These are phyloP conservation scores for Drosophila villosipedis DNA, from an alignment of 2,888 invertebrate species.

Conservation along the genomic window DNA sequence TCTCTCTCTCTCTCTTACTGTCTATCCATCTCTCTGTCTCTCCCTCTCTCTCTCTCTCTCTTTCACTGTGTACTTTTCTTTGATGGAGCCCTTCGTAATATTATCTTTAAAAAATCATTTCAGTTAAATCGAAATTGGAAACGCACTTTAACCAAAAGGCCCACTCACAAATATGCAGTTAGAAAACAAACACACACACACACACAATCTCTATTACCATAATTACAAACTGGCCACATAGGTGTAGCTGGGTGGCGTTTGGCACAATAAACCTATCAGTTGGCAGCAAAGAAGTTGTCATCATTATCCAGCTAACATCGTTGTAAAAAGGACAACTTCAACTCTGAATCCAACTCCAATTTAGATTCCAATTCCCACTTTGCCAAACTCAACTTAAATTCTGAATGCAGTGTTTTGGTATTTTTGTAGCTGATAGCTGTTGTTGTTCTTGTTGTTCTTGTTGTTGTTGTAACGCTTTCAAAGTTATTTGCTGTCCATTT, in stretches of 20 bases:
- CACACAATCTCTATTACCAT: constrained; percentile 36
- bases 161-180: constrained; percentile 4
- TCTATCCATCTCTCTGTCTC: neutral
- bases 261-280: constrained; percentile 58
- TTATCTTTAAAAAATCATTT: constrained; percentile 78
- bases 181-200: constrained; percentile 1
- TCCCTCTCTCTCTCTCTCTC: neutral
- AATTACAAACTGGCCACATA: constrained; percentile 52
- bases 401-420: constrained; percentile 26
- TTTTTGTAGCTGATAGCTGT: constrained; percentile 14
- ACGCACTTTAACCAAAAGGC: constrained; percentile 24
- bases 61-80: constrained; percentile 10
- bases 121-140: constrained; percentile 66
- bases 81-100: constrained; percentile 60
- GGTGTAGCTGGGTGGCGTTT: constrained; percentile 1
- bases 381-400: constrained; percentile 35
- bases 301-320: constrained; percentile 48
- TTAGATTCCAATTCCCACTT: constrained; percentile 10
- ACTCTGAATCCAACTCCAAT: constrained; percentile 3
- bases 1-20: neutral
- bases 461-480: constrained; percentile 72
- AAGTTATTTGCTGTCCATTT: constrained; percentile 80
- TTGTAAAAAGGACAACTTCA: constrained; percentile 16
- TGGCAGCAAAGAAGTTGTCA: constrained; percentile 46
- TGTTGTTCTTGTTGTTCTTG: constrained; percentile 40